A percentile compares a stretch with the other conserved stretches of the same genome.
phyloP scores from a whole-genome alignment of 2,797 vertebrate species.

The Enteromius afrohamiltoni region DNA sequence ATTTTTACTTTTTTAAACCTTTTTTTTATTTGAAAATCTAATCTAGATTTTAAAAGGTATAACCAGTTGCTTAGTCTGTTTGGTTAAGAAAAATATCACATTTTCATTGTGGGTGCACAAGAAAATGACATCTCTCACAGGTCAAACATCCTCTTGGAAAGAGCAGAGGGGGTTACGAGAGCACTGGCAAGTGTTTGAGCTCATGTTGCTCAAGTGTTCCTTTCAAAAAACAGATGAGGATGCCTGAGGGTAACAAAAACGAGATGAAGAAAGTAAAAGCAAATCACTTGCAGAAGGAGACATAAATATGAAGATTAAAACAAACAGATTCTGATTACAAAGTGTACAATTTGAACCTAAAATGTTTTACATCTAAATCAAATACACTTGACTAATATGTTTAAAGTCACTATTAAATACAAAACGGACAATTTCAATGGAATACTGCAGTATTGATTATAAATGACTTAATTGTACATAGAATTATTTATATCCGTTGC shows the following conservation, averaged over 20 bases:
- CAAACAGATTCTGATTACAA: background rate
- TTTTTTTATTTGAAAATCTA: no score
- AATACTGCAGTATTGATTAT: background rate
- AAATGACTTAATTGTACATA: background rate
- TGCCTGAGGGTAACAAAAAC: background rate
- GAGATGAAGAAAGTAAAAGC: background rate
- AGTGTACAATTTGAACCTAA: background rate
- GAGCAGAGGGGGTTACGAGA: constrained; percentile 29
- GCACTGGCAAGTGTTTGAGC: constrained; percentile 26
- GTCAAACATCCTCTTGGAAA: constrained; percentile 21
- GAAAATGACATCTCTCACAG: constrained; percentile 26
- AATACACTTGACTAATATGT: background rate
- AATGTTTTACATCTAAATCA: background rate
- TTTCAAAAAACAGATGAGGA: background rate
- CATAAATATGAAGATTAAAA: background rate
- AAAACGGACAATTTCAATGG: background rate
- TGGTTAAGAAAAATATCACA: background rate
- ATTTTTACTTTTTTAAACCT: background rate
- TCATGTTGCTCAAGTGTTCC: constrained; percentile 16
- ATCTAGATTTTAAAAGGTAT: background rate
- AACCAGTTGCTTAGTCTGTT: background rate
- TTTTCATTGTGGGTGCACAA: constrained; percentile 10
- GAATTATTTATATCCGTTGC: background rate
- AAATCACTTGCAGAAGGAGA: background rate
- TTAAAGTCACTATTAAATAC: background rate